Base-by-base conservation (phyloP, 1,140 invertebrate genomes). In the Ruditapes philippinarum region DNA sequence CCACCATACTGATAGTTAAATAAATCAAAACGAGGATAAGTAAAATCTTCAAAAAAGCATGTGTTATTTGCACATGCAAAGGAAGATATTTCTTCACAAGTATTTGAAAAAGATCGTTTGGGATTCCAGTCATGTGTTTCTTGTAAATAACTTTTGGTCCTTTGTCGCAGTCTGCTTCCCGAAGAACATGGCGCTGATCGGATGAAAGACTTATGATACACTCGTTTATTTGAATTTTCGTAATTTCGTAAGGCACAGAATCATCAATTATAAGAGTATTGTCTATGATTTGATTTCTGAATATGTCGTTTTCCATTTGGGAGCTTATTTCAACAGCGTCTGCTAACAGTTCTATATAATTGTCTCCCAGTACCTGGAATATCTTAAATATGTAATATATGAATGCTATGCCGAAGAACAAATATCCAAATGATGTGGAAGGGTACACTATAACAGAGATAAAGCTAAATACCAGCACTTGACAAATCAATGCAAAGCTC, bases 361-460 rank as follows among this genome's bases (percentile, higher is more conserved):
- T 54, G 22, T 80, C 60, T 40, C 85, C 85, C 36, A 88, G 68
- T 0, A 38, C 76, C 36, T 76, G 28, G 11, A 88, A 28, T 22
- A 40, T 65, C 42, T 88, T 88, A 49, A 78, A 80, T 42, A 88
- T 54, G 36, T 88, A 88, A 31, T 88, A 88, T 4, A 88, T 5
- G 22, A 88, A 42, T 19, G 54, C 57, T 40, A 78, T 51, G 22
- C 74, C 76, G 33, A 88, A 88, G 60, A 88, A 88, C 28, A 88
- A 49, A 68, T 88, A 88, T 4, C 85, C 85, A 31, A 88, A 88
- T 31, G 85, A 88, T 14, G 38, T 54, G 0, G 85, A 65, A 9
- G 85, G 85, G 31, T 79, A 88, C 19, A 88, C 22, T 4, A 88
- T 65, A 17, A 88, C 31, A 11, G 85, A 45, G 22, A 79, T n/a